Base-by-base conservation (phyloP, 2,797 vertebrate species). In the Chiroxiphia lanceolata region DNA sequence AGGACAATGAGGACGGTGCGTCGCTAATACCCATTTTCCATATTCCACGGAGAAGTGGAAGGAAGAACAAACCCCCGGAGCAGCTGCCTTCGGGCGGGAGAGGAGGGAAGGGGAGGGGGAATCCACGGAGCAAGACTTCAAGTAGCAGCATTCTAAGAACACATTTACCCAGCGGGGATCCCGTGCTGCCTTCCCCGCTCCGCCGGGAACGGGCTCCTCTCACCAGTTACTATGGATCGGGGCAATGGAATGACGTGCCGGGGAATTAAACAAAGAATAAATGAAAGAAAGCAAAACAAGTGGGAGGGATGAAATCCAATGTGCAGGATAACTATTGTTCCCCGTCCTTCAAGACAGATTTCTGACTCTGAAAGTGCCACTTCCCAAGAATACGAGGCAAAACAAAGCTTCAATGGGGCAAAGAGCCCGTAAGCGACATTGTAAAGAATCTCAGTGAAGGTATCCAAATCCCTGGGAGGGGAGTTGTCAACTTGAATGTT, bases 241-340 rank as follows among this genome's bases (percentile, higher is more conserved):
- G 92, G 92, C 92, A 78, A 95, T 93, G 96, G 96, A 97, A 96
- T 96, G 94, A 71, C 54, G 10, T 81, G 95, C 83, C 2, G 1
- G 83, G 93, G 94, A 96, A 95, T 89, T 87, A 95, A 90, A 97
- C 95, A 97, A 96, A 97, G 93, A 93, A 61, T 38, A 87, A 96
- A 80, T 79, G 94, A 93, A 94, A 95, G 93, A 34, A 93, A 93
- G 96, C 94, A 96, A 96, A 97, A 96, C 93, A 96, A 96, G 93
- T 93, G 94, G 96, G 94, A 96, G 94, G 93, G 95, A 54, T 95
- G 94, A 96, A 95, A 97, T 78, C 88, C 90, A 80, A 29, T 9
- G 90, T 94, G 90, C 86, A 76, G 90, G 88, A 74, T 90, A 92
- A 94, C 94, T 89, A 96, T 97, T 97, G 95, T 96, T 96, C 90